These are phyloP conservation scores for Dynastes grantii DNA, from an alignment of 2,888 invertebrate genomes.

Conservation along the genomic window DNA sequence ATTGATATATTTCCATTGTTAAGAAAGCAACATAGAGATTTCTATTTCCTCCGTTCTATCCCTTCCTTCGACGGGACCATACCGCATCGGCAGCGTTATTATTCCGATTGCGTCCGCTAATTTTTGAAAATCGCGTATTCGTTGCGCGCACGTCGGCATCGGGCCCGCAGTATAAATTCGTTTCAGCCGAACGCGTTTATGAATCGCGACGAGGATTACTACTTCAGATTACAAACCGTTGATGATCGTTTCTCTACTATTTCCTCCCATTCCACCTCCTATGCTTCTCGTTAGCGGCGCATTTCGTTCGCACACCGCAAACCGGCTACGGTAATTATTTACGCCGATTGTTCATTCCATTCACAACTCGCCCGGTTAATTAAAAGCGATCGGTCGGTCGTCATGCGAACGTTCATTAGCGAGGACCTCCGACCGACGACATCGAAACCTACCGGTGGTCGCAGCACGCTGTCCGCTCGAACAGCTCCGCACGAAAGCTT, in stretches of 20 bases:
- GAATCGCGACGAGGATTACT: slow-evolving; percentile 12
- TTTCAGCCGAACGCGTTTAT: slow-evolving; percentile 20
- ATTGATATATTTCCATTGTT: too few species aligned
- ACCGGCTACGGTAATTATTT: slow-evolving; percentile 30
- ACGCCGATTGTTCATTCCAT: slow-evolving; percentile 34
- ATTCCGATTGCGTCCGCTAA: slow-evolving; percentile 18
- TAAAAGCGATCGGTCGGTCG: slow-evolving; percentile 16
- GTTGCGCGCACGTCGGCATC: slow-evolving; percentile 22
- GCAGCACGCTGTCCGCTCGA: too few species aligned
- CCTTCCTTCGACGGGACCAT: background rate
- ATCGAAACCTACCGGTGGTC: background rate
- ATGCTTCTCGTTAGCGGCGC: slow-evolving; percentile 3
- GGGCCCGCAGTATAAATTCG: background rate
- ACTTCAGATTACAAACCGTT: slow-evolving; percentile 8
- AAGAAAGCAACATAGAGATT: too few species aligned
- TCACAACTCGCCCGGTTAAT: slow-evolving; percentile 33
- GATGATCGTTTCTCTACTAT: background rate
- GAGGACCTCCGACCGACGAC: background rate
- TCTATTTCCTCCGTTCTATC: too few species aligned
- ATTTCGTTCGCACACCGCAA: slow-evolving; percentile 10
- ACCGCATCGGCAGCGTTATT: background rate
- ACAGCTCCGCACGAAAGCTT: too few species aligned
- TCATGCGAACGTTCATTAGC: slow-evolving; percentile 25
- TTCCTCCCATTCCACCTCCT: background rate
- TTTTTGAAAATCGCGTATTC: slow-evolving; percentile 38